A percentile compares a stretch with the other conserved stretches of the same genome.
Conservation (phyloP, 2,113 vertebrate genomes). For the Dicrurus megarhynchus region DNA sequence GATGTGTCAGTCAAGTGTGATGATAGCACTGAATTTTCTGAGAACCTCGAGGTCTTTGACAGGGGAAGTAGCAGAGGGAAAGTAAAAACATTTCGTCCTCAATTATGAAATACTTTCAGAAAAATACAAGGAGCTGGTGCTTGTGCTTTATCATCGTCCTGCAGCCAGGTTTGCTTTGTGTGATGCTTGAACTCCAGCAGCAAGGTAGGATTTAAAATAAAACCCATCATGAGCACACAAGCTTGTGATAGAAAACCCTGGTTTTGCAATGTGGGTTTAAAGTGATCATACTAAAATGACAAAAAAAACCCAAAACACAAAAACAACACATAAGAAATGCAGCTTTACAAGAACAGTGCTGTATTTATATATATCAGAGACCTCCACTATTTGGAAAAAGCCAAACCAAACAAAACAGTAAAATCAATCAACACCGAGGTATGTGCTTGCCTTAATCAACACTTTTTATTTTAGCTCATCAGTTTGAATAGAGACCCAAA, state of each 20-base stretch:
- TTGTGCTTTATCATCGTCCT: neutral
- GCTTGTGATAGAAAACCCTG: neutral
- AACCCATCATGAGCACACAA: neutral
- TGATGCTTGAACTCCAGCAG: neutral
- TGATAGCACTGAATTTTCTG: neutral
- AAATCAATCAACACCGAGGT: neutral
- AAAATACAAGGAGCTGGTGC: neutral
- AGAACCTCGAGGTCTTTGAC: neutral
- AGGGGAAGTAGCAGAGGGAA: neutral
- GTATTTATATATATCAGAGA: neutral
- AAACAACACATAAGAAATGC: neutral
- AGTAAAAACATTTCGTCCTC: neutral
- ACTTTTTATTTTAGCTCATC: slow-evolving; percentile 38
- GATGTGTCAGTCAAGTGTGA: neutral
- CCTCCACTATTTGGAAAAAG: neutral
- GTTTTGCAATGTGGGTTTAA: neutral
- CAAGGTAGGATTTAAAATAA: slow-evolving; percentile 44
- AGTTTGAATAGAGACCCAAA: slow-evolving; percentile 25
- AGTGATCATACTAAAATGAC: neutral
- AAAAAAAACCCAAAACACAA: neutral
- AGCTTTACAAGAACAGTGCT: neutral
- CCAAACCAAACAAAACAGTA: neutral
- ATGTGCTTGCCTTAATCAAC: slow-evolving; percentile 42
- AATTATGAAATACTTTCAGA: neutral
- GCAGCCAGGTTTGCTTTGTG: slow-evolving; percentile 30